Base-by-base conservation (phyloP, 2,888 invertebrate species). In the Nomada flava region DNA sequence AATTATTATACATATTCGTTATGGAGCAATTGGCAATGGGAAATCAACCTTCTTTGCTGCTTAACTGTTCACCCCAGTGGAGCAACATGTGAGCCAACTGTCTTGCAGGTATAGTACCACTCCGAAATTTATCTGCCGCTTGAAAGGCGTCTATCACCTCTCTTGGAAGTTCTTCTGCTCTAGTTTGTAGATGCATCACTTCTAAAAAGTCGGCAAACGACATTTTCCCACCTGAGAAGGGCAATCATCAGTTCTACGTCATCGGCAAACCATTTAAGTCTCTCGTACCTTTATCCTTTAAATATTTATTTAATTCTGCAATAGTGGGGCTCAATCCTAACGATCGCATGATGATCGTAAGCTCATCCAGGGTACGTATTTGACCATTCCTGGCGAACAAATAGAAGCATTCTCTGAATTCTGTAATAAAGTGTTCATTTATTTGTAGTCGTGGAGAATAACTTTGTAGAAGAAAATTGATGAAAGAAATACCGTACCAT, bases 391-490 rank as follows among this genome's bases (percentile, higher is more conserved):
- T 95, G 0, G 98, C 98, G 93, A 98, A 98, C 73, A 99, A 95
- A 93, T 98, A 98, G 94, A 99, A 99, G 91, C 99, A 99, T 95
- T 99, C 99, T 91, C 98, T 96, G 94, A 98, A 99, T 94, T 98
- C 98, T 98, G 94, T n/a, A 70, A 26, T 11, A 13, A n/a, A 26
- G 23, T 9, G n/a, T 29, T 23, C 7, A 10, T 36, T 62, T 23
- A 7, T 23, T 52, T 11, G n/a, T 47, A 4, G 15, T 47, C 15
- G 7, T 23, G 36, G 57, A 64, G 3, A 44, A 20, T n/a, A 15
- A 62, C 26, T 36, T 11, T 9, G 3, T 50, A 2, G 23, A 42
- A 50, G n/a, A 42, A 42, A 50, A 52, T n/a, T 20, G 7, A 29
- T 0, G 29, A 26, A 44, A 53, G 11, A n/a, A 44, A 59, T 11